Percentiles rank a stretch among this genome's conserved stretches.
These are phyloP conservation scores for Notechis scutatus DNA, from an alignment of 2,113 vertebrate genomes.

Conservation along the genomic window DNA sequence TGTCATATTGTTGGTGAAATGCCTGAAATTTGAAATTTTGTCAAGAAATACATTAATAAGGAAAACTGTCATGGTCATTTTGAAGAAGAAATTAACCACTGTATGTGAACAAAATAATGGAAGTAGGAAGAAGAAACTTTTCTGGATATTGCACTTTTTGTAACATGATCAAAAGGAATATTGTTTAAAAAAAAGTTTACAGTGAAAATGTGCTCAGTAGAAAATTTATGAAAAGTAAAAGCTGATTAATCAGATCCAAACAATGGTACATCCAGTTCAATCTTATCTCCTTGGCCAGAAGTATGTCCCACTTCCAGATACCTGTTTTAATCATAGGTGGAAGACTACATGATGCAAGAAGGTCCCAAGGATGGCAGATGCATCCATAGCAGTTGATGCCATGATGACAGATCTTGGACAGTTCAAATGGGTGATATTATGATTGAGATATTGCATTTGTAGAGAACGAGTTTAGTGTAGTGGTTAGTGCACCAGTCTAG, in stretches of 20 bases:
- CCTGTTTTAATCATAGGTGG: not conserved
- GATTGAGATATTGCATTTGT: not conserved
- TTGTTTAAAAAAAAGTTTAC: not conserved
- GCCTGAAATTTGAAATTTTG: conserved; percentile 26
- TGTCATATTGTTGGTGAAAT: conserved; percentile 13
- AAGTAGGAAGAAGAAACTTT: not conserved
- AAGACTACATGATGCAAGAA: not conserved
- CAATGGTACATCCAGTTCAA: not conserved
- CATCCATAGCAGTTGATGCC: not conserved
- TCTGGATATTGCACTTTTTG: not conserved
- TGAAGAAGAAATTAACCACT: not conserved
- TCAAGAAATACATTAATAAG: not conserved
- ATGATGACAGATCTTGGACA: not conserved
- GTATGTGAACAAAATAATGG: conserved; percentile 7
- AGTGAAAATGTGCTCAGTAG: not conserved
- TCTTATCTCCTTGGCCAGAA: not conserved
- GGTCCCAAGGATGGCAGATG: not conserved
- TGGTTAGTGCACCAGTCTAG: not conserved
- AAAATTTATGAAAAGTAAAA: not conserved
- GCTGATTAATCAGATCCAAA: not conserved
- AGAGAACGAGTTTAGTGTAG: not conserved
- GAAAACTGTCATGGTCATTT: conserved; percentile 11
- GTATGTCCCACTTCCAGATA: not conserved
- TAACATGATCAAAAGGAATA: not conserved
- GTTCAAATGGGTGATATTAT: not conserved